Percentiles rank a stretch among this genome's conserved stretches.
Conservation (phyloP, 2,113 vertebrate genomes). For the Xenus cinereus region DNA sequence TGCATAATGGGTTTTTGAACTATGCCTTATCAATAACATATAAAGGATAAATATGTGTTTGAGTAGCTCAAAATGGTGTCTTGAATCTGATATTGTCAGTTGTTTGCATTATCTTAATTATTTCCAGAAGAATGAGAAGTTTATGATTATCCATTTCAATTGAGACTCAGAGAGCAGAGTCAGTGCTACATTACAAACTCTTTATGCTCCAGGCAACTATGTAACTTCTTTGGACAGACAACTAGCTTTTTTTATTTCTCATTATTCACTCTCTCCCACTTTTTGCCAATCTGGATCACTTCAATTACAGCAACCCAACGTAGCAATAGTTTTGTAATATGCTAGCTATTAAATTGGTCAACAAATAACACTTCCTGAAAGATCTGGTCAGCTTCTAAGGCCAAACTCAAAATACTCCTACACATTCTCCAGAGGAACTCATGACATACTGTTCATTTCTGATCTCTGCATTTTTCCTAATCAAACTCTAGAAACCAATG, state of each 20-base stretch:
- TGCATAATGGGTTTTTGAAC: neutral
- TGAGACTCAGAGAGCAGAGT: neutral
- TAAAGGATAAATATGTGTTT: neutral
- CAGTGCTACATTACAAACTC: neutral
- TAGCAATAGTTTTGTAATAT: fast-evolving
- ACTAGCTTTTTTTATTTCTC: neutral
- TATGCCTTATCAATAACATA: fast-evolving
- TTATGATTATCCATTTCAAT: neutral
- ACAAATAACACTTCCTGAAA: neutral
- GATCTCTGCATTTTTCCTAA: neutral
- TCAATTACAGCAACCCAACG: neutral
- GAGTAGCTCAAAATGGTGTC: neutral
- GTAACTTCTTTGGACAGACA: neutral
- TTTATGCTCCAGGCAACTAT: neutral
- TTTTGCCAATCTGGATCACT: neutral
- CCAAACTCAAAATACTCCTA: neutral
- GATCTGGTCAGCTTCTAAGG: neutral
- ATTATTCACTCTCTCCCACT: neutral
- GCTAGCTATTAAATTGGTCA: neutral
- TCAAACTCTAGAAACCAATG: neutral
- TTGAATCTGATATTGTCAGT: neutral
- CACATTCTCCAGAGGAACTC: neutral
- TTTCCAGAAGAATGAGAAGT: neutral
- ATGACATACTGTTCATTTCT: neutral
- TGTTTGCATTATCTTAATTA: neutral